Base-by-base conservation (phyloP, 2,888 invertebrate genomes). In the Macrophya annulata region DNA sequence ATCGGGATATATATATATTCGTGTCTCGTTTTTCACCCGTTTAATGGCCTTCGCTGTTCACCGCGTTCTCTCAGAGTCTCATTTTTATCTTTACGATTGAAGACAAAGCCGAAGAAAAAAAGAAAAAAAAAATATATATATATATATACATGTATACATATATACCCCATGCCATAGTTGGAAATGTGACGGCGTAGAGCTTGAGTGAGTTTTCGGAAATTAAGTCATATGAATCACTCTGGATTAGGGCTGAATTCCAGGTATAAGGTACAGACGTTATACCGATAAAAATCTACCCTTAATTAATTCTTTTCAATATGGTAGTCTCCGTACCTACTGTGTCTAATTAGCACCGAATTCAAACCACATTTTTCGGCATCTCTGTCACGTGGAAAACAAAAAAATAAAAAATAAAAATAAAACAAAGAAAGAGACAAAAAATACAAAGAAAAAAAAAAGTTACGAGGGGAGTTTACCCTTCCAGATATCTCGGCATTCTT, bases 61-160 rank as follows among this genome's bases (percentile, higher is more conserved):
- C 31, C n/a, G 62, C 62, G n/a, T 83, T 48, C 17, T 83, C 31
- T 81, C 77, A 17, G 8, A 10, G 43, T 77, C 25, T 37, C 21
- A n/a, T 74, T 82, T 83, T 83, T 83, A 83, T 83, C 83, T 83
- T 68, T 68, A 83, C 68, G 65, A 62, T 43, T 81, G 25, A 8
- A 48, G 65, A 82, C 40, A 31, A 62, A 48, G 62, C 45, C 45
- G n/a, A 43, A 45, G 37, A 5, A 55, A 45, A 40, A 15, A 72
- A 45, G 21, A 15, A 72, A 62, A 68, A 71, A 17, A 17, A 25
- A 25, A 25, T 62, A 1, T 62, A 21, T n/a, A n/a, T n/a, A 21
- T 31, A 4, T 31, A 31, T 25, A 25, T n/a, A n/a, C n/a, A 25
- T 62, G 0, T 62, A 21, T n/a, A n/a, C 4, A 21, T 31, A 4